phyloP scores from a whole-genome alignment of 2,113 vertebrate species.

The Murina feae region DNA sequence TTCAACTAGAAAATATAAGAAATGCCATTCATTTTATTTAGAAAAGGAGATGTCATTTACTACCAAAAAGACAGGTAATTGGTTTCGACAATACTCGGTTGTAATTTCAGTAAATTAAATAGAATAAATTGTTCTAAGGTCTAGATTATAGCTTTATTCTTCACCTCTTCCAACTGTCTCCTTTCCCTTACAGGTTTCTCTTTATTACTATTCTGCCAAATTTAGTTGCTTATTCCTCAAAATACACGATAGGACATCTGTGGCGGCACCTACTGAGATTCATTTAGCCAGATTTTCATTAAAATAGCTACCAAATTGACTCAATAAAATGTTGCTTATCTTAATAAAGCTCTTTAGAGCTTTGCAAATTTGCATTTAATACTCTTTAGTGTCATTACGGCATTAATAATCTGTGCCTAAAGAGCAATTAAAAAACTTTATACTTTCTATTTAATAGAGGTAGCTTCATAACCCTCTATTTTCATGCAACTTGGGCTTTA shows the following conservation, averaged over 20 bases:
- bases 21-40: neutral
- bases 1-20: neutral
- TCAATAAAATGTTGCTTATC: constrained; percentile 79
- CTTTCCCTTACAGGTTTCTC: neutral
- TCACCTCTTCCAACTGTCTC: neutral
- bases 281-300: constrained; percentile 78
- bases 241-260: constrained; percentile 71
- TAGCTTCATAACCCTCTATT: constrained; percentile 67
- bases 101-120: neutral
- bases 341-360: constrained; percentile 77
- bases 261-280: constrained; percentile 71
- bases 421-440: constrained; percentile 71
- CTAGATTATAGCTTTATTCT: fast-evolving
- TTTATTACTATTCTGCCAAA: neutral
- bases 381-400: constrained; percentile 77
- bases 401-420: constrained; percentile 82
- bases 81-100: neutral
- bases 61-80: neutral
- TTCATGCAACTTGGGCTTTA: neutral
- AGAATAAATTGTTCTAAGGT: neutral
- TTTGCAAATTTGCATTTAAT: constrained; percentile 81
- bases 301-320: constrained; percentile 75
- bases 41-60: neutral
- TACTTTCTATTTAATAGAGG: constrained; percentile 74
- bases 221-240: neutral